Base-by-base conservation (phyloP, 2,113 vertebrate species). In the Chloropsis cyanopogon region DNA sequence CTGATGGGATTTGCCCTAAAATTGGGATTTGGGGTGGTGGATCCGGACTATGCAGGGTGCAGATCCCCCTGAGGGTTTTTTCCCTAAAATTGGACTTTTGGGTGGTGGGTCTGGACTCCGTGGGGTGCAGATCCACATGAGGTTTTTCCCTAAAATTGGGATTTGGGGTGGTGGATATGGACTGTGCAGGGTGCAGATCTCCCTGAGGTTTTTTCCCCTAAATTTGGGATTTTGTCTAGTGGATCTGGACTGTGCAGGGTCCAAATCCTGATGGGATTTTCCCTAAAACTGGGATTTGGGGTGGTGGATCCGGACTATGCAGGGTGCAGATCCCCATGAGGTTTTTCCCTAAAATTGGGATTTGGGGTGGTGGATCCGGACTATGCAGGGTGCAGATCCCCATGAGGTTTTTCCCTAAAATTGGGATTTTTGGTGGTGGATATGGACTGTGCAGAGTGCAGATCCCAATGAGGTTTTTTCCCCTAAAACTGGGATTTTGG, bases 351-450 rank as follows among this genome's bases (percentile, higher is more conserved):
- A 14, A 28, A 54, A 35, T 35, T 18, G 31, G 31, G 39, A 53
- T 53, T 76, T 59, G 10, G 54, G 54, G 19, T 5, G 33, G 10
- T 2, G 17, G 23, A 0, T n/a, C 31, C 26, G 52, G 12, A n/a
- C 4, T 0, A 0, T 44, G 39, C 2, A 19, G 22, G 17, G 6
- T 14, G 2, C 68, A 71, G 2, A 8, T 54, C 7, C 3, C 4
- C 6, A 24, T 9, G 26, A 7, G 20, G 3, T 13, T 39, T 52
- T 21, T 2, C 19, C 33, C 16, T 24, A 5, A 71, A 41, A 41
- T 5, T 52, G 25, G 47, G 47, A 50, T 69, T 14, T 69, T 37
- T 14, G 21, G 14, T 23, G 37, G 12, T 13, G 17, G 39, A 14
- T 29, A 13, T 22, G 28, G 39, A 22, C 20, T 3, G 3, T 31